These are phyloP conservation scores for Pseudomyrmex flavicornis DNA, from an alignment of 1,140 invertebrate species.

Conservation along the genomic window DNA sequence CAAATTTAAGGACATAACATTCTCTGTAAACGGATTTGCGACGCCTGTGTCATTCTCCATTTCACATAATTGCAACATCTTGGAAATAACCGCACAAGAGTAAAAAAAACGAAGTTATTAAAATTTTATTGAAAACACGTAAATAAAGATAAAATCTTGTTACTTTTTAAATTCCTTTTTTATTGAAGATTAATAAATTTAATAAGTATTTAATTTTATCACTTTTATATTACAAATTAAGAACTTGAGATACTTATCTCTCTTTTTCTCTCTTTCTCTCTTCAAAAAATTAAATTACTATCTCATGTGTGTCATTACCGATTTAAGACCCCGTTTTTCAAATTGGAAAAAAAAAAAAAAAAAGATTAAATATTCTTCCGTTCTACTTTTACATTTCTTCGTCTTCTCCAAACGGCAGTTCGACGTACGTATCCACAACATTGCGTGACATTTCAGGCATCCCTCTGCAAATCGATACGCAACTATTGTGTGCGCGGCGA, in stretches of 20 bases:
- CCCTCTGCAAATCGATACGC: constrained; percentile 51
- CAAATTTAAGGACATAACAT: constrained; percentile 23
- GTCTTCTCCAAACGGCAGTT: neutral
- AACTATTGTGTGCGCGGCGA: constrained; percentile 15
- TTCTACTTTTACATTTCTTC: neutral
- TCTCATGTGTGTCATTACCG: neutral
- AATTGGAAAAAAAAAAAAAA: too few relatives aligned
- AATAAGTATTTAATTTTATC: too few relatives aligned
- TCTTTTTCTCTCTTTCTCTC: neutral
- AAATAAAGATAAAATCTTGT: too few relatives aligned
- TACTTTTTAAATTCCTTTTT: too few relatives aligned
- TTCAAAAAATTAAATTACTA: neutral
- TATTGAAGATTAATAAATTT: too few relatives aligned
- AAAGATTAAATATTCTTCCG: neutral
- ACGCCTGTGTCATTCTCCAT: too few relatives aligned
- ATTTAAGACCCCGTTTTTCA: neutral
- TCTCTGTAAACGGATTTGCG: neutral
- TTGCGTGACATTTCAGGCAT: constrained; percentile 44
- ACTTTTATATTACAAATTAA: too few relatives aligned
- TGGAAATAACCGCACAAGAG: too few relatives aligned
- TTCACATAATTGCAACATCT: too few relatives aligned
- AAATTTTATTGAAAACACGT: too few relatives aligned
- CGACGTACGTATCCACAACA: neutral
- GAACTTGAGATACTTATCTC: too few relatives aligned
- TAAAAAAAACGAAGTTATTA: too few relatives aligned